phyloP scores from a whole-genome alignment of 2,888 invertebrate genomes.

The Glyphotaelius pellucidus region DNA sequence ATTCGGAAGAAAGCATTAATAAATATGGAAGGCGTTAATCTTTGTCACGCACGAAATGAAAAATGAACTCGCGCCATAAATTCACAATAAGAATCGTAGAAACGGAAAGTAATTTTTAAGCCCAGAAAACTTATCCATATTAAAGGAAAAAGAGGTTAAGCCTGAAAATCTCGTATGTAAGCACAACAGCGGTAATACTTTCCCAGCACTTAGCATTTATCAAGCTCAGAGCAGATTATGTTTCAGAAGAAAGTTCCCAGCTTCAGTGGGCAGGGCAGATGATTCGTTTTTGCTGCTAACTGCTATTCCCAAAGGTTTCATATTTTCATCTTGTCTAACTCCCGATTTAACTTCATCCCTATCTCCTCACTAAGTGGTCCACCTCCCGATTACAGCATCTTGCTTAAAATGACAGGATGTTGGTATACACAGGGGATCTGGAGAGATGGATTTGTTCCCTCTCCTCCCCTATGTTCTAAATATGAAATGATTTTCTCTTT shows the following conservation, averaged over 20 bases:
- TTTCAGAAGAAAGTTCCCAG: conserved; percentile 2
- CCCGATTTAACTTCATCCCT: conserved; percentile 39
- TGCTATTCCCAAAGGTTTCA: conserved; percentile 60
- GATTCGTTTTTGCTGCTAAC: conserved; percentile 55
- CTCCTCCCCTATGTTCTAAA: neutral
- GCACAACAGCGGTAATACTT: conserved; percentile 22
- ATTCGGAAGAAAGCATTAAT: neutral
- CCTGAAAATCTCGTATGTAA: conserved; percentile 25
- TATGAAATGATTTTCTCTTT: neutral
- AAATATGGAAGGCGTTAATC: neutral
- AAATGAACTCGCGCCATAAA: neutral
- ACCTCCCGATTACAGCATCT: conserved; percentile 31
- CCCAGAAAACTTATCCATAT: neutral
- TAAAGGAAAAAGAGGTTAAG: neutral
- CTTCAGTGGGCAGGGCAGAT: conserved; percentile 22
- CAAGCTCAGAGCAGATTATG: conserved; percentile 21
- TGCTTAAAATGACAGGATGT: conserved; percentile 39
- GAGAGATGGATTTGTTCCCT: conserved; percentile 31
- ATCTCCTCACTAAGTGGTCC: conserved; percentile 35
- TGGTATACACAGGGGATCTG: conserved; percentile 19
- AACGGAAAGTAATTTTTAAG: neutral
- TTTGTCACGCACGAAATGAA: neutral
- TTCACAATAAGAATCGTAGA: neutral
- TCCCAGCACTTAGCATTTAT: conserved; percentile 35
- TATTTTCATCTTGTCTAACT: conserved; percentile 59